Evolutionary conservation across 2,113 vertebrate genomes (phyloP).

Genomic region (Nycticebus coucang): DNA sequence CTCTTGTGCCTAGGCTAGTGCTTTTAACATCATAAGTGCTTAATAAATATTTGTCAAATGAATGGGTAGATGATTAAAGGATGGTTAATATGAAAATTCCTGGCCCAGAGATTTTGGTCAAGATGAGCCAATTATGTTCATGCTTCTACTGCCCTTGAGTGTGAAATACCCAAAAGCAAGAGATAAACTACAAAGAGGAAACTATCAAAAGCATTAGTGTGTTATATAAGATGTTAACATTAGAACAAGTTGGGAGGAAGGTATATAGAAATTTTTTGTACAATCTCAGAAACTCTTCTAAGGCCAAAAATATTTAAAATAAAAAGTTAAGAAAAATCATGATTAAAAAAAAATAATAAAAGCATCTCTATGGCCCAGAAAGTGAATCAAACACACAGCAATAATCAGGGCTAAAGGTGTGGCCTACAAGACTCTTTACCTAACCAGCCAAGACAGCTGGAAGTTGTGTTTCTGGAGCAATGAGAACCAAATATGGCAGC

Average conservation of each 20-base stretch:
- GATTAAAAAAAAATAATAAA: background rate
- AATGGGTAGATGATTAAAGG: background rate
- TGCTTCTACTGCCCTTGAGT: background rate
- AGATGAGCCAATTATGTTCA: background rate
- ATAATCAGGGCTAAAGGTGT: background rate
- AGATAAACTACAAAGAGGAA: slow-evolving; percentile 27
- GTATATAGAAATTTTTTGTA: background rate
- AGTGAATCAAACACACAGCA: background rate
- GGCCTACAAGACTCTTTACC: background rate
- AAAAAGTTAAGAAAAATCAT: background rate
- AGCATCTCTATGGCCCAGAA: background rate
- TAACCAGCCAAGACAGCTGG: background rate
- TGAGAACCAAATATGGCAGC: background rate
- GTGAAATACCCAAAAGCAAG: slow-evolving; percentile 17
- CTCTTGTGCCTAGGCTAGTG: background rate
- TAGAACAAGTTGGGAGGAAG: background rate
- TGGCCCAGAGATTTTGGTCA: slow-evolving; percentile 24
- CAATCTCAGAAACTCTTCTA: background rate
- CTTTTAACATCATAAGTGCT: background rate
- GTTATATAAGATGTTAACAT: background rate
- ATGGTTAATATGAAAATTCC: slow-evolving; percentile 32
- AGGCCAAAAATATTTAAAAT: slow-evolving; percentile 15
- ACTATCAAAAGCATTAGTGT: background rate
- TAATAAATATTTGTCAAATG: slow-evolving; percentile 34
- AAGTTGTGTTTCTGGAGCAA: background rate